phyloP scores from a whole-genome alignment of 2,797 vertebrate species.

The Pseudopleuronectes americanus region DNA sequence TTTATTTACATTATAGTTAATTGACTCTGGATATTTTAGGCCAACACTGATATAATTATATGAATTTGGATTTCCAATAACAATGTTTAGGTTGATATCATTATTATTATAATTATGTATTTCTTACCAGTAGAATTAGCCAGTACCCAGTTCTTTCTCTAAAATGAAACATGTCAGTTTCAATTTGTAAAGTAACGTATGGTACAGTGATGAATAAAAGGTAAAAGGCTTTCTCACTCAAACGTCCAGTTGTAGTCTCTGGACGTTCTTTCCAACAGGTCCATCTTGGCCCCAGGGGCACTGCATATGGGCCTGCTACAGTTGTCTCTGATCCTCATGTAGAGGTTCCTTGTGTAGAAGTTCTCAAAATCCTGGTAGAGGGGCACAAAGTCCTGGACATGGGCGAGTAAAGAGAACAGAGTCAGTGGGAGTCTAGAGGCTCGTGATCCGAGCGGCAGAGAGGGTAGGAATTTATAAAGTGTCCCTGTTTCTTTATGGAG shows the following conservation, averaged over 20 bases:
- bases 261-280: conserved; percentile 89
- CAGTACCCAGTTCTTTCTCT: not conserved
- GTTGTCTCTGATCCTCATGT: conserved; percentile 94
- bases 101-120: too few relatives aligned
- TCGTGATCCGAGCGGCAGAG: too few relatives aligned
- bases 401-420: conserved; percentile 6
- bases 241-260: conserved; percentile 97
- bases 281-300: conserved; percentile 90
- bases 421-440: not conserved
- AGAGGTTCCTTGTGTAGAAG: conserved; percentile 94
- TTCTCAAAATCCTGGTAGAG: conserved; percentile 97
- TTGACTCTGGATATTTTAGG: too few relatives aligned
- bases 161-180: not conserved
- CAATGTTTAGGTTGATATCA: too few relatives aligned
- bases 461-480: conserved; percentile 2
- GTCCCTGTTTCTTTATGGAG: not conserved
- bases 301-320: conserved; percentile 95
- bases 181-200: not conserved
- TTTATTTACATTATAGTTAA: too few relatives aligned
- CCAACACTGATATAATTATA: too few relatives aligned
- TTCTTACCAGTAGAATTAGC: not conserved
- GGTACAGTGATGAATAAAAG: not conserved
- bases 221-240: conserved; percentile 82
- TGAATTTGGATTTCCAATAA: too few relatives aligned
- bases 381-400: conserved; percentile 92